These are phyloP conservation scores for Drosophila limbata DNA, from an alignment of 2,888 invertebrate genomes.

Conservation along the genomic window DNA sequence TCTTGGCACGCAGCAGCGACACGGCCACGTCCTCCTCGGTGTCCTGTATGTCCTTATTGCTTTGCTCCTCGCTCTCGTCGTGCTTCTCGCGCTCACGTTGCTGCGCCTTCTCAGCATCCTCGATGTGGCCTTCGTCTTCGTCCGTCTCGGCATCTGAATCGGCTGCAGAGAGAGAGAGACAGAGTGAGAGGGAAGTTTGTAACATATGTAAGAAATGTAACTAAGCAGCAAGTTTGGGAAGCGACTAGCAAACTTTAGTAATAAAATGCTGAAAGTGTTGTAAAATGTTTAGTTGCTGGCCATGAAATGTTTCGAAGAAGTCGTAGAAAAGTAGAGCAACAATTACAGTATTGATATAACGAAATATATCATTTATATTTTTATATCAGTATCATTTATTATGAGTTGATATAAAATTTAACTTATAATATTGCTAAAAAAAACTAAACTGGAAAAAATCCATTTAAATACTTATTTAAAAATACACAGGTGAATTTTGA, in stretches of 20 bases:
- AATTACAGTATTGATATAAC: slow-evolving; percentile 1
- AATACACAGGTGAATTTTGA: too few species aligned
- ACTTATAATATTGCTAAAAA: too few species aligned
- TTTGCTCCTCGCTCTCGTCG: slow-evolving; percentile 83
- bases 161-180: slow-evolving; percentile 62
- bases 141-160: slow-evolving; percentile 85
- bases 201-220: slow-evolving; percentile 21
- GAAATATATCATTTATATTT: neutral
- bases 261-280: slow-evolving; percentile 37
- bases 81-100: slow-evolving; percentile 82
- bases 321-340: slow-evolving; percentile 33
- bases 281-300: slow-evolving; percentile 16
- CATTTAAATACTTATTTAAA: too few species aligned
- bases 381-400: neutral
- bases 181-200: neutral
- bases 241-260: slow-evolving; percentile 41
- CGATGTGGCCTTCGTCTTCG: slow-evolving; percentile 85
- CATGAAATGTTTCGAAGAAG: slow-evolving; percentile 31
- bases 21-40: slow-evolving; percentile 85
- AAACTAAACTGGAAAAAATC: too few species aligned
- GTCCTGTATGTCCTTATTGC: slow-evolving; percentile 83
- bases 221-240: slow-evolving; percentile 24
- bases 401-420: too few species aligned
- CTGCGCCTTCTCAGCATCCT: slow-evolving; percentile 83
- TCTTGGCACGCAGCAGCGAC: slow-evolving; percentile 85